Base-by-base conservation (phyloP, 2,113 vertebrate genomes). In the Barnardius zonarius region DNA sequence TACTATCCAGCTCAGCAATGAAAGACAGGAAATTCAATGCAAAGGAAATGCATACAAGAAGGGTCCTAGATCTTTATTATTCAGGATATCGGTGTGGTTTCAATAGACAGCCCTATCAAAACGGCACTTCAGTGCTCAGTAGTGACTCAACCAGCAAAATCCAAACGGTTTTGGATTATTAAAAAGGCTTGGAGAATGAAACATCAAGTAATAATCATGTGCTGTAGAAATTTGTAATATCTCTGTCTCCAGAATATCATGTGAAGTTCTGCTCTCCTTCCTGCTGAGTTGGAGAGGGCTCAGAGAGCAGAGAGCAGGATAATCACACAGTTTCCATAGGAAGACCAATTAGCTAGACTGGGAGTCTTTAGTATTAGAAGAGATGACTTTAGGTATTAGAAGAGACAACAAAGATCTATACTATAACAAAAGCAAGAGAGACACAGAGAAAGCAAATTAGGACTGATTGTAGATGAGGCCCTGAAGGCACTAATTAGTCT, bases 401-500 rank as follows among this genome's bases (percentile, higher is more conserved):
- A 19, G 20, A 92, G 28, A 31, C 3, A 69, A 69, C 8, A 18
- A 74, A 70, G 7, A 23, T 19, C 19, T 51, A 6, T 25, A 24
- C 22, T 49, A 1, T 27, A 46, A 31, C 7, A 87, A 66, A 63
- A 81, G 17, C n/a, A 72, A 52, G 31, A 17, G 13, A 68, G 25
- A 57, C 15, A 69, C 13, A 43, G 24, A 12, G 9, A 43, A 74
- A 49, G 7, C 8, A 37, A 52, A 70, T 69, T 66, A 77, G 14
- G 15, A 22, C 35, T 86, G 41, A 73, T 3, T 48, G 3, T 10
- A 51, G 35, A 27, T 0, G 0, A 39, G 61, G 13, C 25, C 9
- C 11, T 7, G 20, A 70, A 62, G 33, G 24, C 31, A 63, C 20
- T 0, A 0, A 8, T 68, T 11, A 68, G 9, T 24, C 19, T 17